Base-by-base conservation (phyloP, 2,797 vertebrate genomes). In the Odontamblyopus rebecca region DNA sequence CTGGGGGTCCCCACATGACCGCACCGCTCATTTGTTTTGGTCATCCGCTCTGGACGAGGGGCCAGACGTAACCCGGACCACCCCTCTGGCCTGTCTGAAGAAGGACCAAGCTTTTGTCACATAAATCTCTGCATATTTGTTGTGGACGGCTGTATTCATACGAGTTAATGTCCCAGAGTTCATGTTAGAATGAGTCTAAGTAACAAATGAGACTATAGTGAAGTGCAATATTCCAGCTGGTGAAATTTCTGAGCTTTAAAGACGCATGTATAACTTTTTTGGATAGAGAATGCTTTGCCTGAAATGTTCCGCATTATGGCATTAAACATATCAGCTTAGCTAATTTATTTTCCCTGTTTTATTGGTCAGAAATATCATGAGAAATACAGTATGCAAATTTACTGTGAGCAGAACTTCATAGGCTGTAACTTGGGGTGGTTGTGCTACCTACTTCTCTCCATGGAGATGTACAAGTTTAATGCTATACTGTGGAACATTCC, bases 71-170 rank as follows among this genome's bases (percentile, higher is more conserved):
- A 81, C 61, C 27, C 48, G 19, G 41, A 26, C 48, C 16, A 60
- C 73, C 69, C 57, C 48, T 75, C 57, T 9, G n/a, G 54, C 74
- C 64, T 61, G 38, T 48, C 71, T 23, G 51, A 68, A 71, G 67
- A 75, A 67, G 26, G 38, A 19, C 70, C 75, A 57, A 71, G 30
- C 69, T 56, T 15, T 35, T n/a, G 4, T 61, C 77, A 71, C 80
- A 80, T 69, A 65, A 51, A 57, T 69, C 15, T 57, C 61, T 30
- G 19, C 60, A 6, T 53, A 41, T 77, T 0, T 90, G 91, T 29
- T 94, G 91, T 15, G 79, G 64, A 0, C 80, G 87, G 3, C 88
- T 85, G 1, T 68, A 48, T 38, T 16, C 9, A 38, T 71, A 57
- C 2, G 30, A 77, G 71, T 68, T 15, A 23, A 41, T 12, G 19